phyloP scores from a whole-genome alignment of 2,797 vertebrate genomes.

The Xenopus petersii region DNA sequence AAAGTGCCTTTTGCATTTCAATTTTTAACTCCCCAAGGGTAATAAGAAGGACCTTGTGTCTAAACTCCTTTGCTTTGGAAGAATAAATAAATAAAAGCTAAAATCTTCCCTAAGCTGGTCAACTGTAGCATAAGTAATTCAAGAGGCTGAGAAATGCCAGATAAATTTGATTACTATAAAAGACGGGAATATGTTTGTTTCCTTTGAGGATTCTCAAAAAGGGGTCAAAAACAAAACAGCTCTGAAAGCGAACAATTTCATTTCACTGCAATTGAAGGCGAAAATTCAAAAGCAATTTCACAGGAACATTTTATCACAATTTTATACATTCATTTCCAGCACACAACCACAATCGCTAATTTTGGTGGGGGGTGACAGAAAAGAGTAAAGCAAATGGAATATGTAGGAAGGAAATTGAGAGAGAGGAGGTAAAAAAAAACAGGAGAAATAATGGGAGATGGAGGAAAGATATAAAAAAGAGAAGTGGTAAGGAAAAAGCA shows the following conservation, averaged over 20 bases:
- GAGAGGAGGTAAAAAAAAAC: background rate
- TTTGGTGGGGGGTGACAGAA: slow-evolving; percentile 55
- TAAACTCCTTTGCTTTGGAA: slow-evolving; percentile 77
- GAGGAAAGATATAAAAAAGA: slow-evolving; percentile 22
- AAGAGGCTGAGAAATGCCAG: slow-evolving; percentile 77
- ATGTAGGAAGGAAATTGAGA: slow-evolving; percentile 2
- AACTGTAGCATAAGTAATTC: slow-evolving; percentile 80
- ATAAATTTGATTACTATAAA: slow-evolving; percentile 93
- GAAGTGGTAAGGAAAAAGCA: slow-evolving; percentile 1
- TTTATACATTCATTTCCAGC: slow-evolving; percentile 64
- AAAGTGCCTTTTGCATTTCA: slow-evolving; percentile 8
- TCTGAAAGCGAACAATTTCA: slow-evolving; percentile 73
- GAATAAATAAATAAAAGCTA: slow-evolving; percentile 76
- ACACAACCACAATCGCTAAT: slow-evolving; percentile 63
- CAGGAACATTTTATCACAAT: slow-evolving; percentile 66
- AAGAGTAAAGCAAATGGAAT: slow-evolving; percentile 21
- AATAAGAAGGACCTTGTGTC: slow-evolving; percentile 67
- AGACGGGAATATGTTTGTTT: slow-evolving; percentile 81
- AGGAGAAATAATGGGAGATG: slow-evolving; percentile 14
- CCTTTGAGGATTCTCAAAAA: slow-evolving; percentile 80
- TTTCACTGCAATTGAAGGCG: slow-evolving; percentile 66
- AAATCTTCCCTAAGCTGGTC: slow-evolving; percentile 71
- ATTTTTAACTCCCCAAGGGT: slow-evolving; percentile 56
- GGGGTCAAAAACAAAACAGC: slow-evolving; percentile 73
- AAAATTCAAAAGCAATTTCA: slow-evolving; percentile 70